Conservation (phyloP, 2,888 invertebrate genomes). For the Pherbina coryleti region DNA sequence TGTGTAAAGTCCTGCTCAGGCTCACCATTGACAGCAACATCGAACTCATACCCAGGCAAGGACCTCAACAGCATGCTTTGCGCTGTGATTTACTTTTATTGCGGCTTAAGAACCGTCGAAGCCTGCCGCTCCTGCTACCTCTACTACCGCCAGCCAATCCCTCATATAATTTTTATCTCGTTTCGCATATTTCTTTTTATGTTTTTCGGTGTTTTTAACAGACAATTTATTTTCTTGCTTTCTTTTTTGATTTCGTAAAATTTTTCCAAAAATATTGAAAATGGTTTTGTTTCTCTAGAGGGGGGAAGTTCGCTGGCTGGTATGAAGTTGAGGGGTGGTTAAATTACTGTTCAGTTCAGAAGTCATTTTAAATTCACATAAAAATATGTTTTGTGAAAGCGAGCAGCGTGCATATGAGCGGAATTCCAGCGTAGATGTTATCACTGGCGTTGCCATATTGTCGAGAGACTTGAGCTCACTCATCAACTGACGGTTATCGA, state of each 20-base stretch:
- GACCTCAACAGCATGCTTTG: background rate
- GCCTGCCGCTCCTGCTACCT: background rate
- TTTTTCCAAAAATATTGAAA: constrained; percentile 19
- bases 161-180: constrained; percentile 21
- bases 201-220: constrained; percentile 29
- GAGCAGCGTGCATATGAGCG: background rate
- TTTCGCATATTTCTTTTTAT: constrained; percentile 35
- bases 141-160: background rate
- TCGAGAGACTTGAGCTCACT: background rate
- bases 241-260: background rate
- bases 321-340: background rate
- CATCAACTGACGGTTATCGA: background rate
- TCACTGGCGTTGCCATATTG: background rate
- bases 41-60: too few species aligned
- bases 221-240: constrained; percentile 22
- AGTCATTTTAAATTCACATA: constrained; percentile 11
- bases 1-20: constrained; percentile 12
- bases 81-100: constrained; percentile 34
- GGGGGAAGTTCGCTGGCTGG: background rate
- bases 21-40: constrained; percentile 9
- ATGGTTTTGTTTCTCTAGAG: background rate
- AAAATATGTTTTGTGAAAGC: constrained; percentile 7
- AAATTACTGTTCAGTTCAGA: background rate
- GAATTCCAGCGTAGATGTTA: background rate
- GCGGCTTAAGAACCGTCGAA: constrained; percentile 6